phyloP scores from a whole-genome alignment of 2,888 invertebrate genomes.

The Xestobium rufovillosum region DNA sequence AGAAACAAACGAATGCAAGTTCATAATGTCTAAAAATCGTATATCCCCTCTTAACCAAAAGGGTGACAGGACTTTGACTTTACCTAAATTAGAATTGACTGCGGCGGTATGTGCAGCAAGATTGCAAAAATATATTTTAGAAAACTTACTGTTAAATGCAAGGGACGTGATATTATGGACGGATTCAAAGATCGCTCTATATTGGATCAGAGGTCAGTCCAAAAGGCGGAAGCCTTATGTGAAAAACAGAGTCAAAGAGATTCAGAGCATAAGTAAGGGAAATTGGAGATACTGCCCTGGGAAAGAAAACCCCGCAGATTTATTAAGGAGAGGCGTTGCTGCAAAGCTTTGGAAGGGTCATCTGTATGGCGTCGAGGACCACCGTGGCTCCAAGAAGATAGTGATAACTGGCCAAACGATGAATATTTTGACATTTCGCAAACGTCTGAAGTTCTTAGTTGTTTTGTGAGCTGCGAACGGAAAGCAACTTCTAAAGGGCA shows the following conservation, averaged over 20 bases:
- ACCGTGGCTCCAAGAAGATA: too few species aligned
- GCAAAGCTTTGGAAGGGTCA: slow-evolving; percentile 10
- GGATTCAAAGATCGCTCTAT: slow-evolving; percentile 4
- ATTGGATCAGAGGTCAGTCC: too few species aligned
- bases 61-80: too few species aligned
- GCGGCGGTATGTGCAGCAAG: slow-evolving; percentile 13
- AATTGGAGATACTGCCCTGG: slow-evolving; percentile 10
- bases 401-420: too few species aligned
- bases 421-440: too few species aligned
- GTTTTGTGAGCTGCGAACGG: too few species aligned
- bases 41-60: too few species aligned
- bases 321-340: slow-evolving; percentile 10
- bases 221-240: too few species aligned
- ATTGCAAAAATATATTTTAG: slow-evolving; percentile 9
- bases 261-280: slow-evolving; percentile 7
- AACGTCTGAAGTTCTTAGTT: too few species aligned
- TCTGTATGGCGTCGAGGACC: slow-evolving; percentile 14
- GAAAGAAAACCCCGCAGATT: slow-evolving; percentile 12
- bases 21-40: too few species aligned
- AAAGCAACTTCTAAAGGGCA: too few species aligned
- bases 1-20: too few species aligned
- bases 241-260: slow-evolving; percentile 8
- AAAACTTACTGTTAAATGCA: slow-evolving; percentile 8
- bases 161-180: slow-evolving; percentile 7
- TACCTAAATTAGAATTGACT: slow-evolving; percentile 9